A percentile compares a stretch with the other conserved stretches of the same genome.
Conservation (phyloP, 2,113 vertebrate genomes). For the Calyptomena viridis region DNA sequence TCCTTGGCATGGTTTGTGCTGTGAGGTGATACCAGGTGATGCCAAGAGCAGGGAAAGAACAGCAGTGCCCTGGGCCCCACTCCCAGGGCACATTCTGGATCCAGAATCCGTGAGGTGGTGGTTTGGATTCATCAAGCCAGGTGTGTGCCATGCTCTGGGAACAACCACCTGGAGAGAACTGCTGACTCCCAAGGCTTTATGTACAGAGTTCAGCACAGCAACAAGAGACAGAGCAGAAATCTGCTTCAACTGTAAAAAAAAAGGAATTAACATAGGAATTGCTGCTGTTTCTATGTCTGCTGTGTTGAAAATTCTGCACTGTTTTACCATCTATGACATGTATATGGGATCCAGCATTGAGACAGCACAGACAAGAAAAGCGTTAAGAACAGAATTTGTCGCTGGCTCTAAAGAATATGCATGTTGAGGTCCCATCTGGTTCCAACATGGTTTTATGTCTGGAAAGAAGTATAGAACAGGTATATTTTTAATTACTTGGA, state of each 20-base stretch:
- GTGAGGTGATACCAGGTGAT: not conserved
- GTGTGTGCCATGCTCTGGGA: fast-evolving
- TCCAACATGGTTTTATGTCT: not conserved
- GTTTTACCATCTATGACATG: not conserved
- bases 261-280: not conserved
- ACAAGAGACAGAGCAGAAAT: not conserved
- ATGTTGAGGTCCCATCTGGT: not conserved
- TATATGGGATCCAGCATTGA: not conserved
- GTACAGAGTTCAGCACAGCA: not conserved
- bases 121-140: not conserved
- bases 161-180: not conserved
- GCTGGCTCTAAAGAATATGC: not conserved
- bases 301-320: not conserved
- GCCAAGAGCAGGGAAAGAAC: not conserved
- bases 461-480: not conserved
- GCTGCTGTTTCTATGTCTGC: not conserved
- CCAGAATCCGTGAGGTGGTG: fast-evolving
- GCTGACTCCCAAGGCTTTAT: not conserved
- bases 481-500: not conserved
- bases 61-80: not conserved
- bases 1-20: not conserved
- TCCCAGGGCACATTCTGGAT: not conserved
- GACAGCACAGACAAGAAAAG: not conserved
- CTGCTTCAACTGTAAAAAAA: not conserved
- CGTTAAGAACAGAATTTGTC: not conserved